Percentiles rank a stretch among this genome's conserved stretches.
These are phyloP conservation scores for Calonectris borealis DNA, from an alignment of 2,113 vertebrate genomes.

Conservation along the genomic window DNA sequence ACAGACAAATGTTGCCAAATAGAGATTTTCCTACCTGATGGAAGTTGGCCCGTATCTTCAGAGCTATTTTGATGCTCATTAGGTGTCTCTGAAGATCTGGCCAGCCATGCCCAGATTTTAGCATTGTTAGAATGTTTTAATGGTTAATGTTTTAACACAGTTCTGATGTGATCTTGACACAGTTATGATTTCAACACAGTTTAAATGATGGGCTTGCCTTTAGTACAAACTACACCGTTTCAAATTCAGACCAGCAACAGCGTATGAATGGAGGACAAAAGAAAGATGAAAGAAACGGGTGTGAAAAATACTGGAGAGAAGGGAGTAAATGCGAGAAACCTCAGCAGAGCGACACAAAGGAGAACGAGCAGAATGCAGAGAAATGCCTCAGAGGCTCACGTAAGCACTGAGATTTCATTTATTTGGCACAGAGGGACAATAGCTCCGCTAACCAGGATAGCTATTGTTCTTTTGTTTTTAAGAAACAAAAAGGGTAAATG, in stretches of 20 bases:
- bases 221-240: background rate
- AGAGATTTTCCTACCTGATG: constrained; percentile 10
- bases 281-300: background rate
- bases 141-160: background rate
- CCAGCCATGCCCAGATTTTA: background rate
- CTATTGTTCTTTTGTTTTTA: constrained; percentile 68
- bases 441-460: constrained; percentile 33
- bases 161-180: background rate
- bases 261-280: background rate
- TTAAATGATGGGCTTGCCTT: background rate
- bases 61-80: background rate
- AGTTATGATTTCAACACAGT: background rate
- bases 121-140: background rate
- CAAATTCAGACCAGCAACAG: background rate
- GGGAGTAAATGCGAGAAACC: background rate
- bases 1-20: background rate
- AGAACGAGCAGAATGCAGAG: background rate
- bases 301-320: background rate
- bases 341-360: constrained; percentile 11
- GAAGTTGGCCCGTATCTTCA: background rate
- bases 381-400: background rate
- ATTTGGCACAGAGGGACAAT: constrained; percentile 38
- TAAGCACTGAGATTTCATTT: constrained; percentile 56
- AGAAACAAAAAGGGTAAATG: constrained; percentile 55
- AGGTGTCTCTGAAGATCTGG: background rate